phyloP scores from a whole-genome alignment of 2,797 vertebrate species.

The Simalia tracyae region DNA sequence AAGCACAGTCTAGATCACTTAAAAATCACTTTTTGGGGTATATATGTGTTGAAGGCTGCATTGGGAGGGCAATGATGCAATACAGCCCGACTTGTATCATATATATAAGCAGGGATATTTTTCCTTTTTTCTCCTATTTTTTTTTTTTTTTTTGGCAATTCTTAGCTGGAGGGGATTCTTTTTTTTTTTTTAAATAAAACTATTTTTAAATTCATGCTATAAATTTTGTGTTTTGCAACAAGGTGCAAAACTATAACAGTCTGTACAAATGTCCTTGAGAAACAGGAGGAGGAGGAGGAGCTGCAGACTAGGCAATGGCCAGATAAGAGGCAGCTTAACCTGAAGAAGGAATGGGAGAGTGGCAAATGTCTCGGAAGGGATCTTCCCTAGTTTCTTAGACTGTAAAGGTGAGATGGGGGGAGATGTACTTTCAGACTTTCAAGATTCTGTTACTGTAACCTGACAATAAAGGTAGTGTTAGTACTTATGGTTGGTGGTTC shows the following conservation, averaged over 20 bases:
- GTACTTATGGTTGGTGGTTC: not conserved
- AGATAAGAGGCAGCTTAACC: not conserved
- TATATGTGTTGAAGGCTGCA: not conserved
- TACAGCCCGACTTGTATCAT: not conserved
- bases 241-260: not conserved
- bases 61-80: not conserved
- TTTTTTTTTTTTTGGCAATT: not conserved
- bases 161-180: not conserved
- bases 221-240: not conserved
- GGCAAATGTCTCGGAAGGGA: not conserved
- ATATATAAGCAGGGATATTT: not conserved
- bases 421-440: not conserved
- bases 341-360: not conserved
- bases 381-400: not conserved
- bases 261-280: not conserved
- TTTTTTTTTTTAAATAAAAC: not conserved
- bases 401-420: not conserved
- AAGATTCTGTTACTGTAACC: not conserved
- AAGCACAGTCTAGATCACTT: not conserved
- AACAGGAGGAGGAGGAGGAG: not conserved
- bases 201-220: not conserved
- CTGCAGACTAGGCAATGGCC: not conserved
- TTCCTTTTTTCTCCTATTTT: not conserved
- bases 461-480: not conserved
- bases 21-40: not conserved